These are phyloP conservation scores for Trissolcus basalis DNA, from an alignment of 1,140 invertebrate species.

Conservation along the genomic window DNA sequence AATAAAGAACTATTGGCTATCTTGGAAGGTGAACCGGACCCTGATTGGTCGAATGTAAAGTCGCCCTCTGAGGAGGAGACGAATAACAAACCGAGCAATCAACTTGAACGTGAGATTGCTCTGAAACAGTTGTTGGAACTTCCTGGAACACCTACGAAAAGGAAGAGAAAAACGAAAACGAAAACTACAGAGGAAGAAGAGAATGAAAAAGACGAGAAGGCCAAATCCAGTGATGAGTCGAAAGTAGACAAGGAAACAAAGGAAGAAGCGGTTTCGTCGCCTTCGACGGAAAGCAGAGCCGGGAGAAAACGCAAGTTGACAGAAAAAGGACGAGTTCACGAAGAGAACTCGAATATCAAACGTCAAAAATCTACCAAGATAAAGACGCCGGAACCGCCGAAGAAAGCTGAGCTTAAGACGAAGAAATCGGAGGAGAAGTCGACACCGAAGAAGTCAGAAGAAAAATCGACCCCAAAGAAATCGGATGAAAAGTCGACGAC, in stretches of 20 bases:
- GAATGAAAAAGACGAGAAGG: conserved; percentile 22
- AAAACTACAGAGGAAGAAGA: conserved; percentile 24
- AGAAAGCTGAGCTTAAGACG: conserved; percentile 27
- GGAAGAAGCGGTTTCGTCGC: neutral
- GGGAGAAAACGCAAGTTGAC: conserved; percentile 73
- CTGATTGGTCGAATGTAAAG: conserved; percentile 74
- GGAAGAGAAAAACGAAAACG: conserved; percentile 49
- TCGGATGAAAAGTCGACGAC: neutral
- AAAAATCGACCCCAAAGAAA: neutral
- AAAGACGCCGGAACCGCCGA: neutral
- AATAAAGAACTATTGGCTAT: conserved; percentile 75
- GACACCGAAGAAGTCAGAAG: neutral
- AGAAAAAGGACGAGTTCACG: conserved; percentile 72
- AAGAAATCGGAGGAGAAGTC: conserved; percentile 3
- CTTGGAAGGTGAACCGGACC: conserved; percentile 75
- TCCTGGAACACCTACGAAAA: conserved; percentile 64
- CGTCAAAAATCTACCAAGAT: conserved; percentile 61
- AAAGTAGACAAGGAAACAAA: neutral
- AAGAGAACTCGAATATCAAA: conserved; percentile 64
- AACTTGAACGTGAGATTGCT: conserved; percentile 75
- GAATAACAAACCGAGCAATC: conserved; percentile 67
- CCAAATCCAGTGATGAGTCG: conserved; percentile 7
- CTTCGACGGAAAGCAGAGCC: conserved; percentile 65
- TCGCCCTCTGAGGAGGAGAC: conserved; percentile 60
- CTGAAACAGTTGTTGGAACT: conserved; percentile 77